Evolutionary conservation across 2,113 vertebrate species (phyloP).

Genomic region (Glareola pratincola): DNA sequence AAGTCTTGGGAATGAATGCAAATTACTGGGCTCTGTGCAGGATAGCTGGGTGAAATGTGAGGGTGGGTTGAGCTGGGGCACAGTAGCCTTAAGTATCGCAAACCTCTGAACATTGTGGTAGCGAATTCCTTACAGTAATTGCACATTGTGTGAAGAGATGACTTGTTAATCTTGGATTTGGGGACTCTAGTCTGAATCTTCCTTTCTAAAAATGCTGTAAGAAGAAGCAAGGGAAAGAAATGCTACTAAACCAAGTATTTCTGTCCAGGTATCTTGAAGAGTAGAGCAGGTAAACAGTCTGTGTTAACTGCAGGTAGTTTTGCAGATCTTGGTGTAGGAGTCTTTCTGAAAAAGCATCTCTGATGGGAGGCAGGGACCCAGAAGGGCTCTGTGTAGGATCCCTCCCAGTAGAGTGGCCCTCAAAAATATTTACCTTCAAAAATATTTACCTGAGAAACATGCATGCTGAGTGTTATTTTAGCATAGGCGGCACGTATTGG

Average conservation of each 20-base stretch:
- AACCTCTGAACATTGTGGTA: background rate
- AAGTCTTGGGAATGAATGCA: background rate
- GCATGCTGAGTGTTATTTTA: background rate
- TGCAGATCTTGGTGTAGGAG: background rate
- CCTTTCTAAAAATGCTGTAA: background rate
- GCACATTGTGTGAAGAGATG: background rate
- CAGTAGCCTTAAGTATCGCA: background rate
- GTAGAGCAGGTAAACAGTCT: background rate
- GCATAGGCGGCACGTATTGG: background rate
- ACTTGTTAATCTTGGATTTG: background rate
- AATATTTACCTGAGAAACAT: background rate
- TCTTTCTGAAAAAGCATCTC: background rate
- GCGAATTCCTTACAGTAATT: background rate
- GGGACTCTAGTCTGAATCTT: background rate
- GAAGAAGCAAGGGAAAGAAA: background rate
- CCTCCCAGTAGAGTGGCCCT: background rate
- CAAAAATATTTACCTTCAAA: background rate
- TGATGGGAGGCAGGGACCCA: background rate
- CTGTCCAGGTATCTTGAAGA: background rate
- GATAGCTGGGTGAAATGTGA: background rate
- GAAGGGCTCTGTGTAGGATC: background rate
- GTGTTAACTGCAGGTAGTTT: background rate
- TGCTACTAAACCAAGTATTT: background rate
- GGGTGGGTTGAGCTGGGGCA: background rate
- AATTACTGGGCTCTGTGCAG: background rate